Base-by-base conservation (phyloP, 2,888 invertebrate species). In the Incurvaria masculella region DNA sequence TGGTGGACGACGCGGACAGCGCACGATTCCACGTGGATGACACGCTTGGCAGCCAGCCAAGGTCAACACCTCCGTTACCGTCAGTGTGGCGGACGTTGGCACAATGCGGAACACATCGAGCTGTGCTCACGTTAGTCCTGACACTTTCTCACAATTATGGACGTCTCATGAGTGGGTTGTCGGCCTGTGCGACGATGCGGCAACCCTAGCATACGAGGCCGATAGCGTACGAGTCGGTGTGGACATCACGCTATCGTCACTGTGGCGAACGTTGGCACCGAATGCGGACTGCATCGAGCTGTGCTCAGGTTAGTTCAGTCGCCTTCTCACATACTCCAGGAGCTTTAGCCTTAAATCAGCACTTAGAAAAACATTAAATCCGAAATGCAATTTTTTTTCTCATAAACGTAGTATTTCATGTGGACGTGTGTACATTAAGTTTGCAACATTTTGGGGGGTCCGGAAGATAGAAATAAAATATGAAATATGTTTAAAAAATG, bases 71-170 rank as follows among this genome's bases (percentile, higher is more conserved):
- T 2, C 47, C 11, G 46, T 61, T 47, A 57, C 50, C 45, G 66
- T 71, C 44, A 51, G 52, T 45, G 62, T 60, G 51, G 63, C 65
- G 2, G 61, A 65, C 56, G 67, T 51, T 4, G 68, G 67, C n/a
- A 45, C 33, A 4, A 11, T 55, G 57, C 14, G 69, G 72, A 46
- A 49, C 57, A 14, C 63, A 61, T 16, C 61, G 69, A 2, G 64
- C 66, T 8, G 71, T 70, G 21, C 63, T 72, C 47, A 66, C 67
- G 72, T 69, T 4, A 54, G 57, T 47, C 16, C 18, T 14, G 8
- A 14, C 33, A 33, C 14, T 14, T 33, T n/a, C 49, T 58, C 63
- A 1, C 74, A 66, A 58, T 68, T 67, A 57, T 74, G 74, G 74
- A 59, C 57, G 18, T 55, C 58, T 4, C 65, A 73, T 0, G 55